A percentile compares a stretch with the other conserved stretches of the same genome.
phyloP scores from a whole-genome alignment of 1,140 invertebrate species.

The Eubasilissa regina region DNA sequence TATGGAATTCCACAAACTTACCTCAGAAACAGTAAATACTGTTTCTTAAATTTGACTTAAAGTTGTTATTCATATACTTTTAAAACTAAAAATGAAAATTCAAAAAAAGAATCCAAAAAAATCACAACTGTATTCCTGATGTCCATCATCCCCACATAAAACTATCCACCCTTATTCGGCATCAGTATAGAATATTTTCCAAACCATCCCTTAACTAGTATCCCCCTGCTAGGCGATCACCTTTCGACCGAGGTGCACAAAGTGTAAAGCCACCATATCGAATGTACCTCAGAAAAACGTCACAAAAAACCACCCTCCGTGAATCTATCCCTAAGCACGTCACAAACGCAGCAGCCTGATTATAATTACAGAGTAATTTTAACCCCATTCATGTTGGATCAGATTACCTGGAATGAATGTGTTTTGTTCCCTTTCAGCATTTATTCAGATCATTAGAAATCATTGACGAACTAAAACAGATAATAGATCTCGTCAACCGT shows the following conservation, averaged over 20 bases:
- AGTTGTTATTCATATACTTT: no score
- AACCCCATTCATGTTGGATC: conserved; percentile 52
- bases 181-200: no score
- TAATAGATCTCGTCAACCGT: no score
- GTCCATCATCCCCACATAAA: background rate
- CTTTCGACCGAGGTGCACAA: conserved; percentile 34
- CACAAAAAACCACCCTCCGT: conserved; percentile 23
- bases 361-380: conserved; percentile 56
- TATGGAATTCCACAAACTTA: no score
- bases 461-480: background rate
- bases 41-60: no score
- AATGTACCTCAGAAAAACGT: conserved; percentile 8
- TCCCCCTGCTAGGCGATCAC: background rate
- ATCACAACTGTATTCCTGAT: no score
- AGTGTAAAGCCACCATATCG: background rate
- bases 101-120: no score
- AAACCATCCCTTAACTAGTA: background rate
- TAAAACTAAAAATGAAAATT: no score
- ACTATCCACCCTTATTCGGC: background rate
- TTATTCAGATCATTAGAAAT: conserved; percentile 11
- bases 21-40: no score
- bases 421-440: conserved; percentile 36
- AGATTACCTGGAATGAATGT: conserved; percentile 54
- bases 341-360: conserved; percentile 44
- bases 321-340: conserved; percentile 19